Evolutionary conservation across 2,888 invertebrate genomes (phyloP), one percentile per base, ranked within the genome.

Genomic region (Priocnemis perturbator): DNA sequence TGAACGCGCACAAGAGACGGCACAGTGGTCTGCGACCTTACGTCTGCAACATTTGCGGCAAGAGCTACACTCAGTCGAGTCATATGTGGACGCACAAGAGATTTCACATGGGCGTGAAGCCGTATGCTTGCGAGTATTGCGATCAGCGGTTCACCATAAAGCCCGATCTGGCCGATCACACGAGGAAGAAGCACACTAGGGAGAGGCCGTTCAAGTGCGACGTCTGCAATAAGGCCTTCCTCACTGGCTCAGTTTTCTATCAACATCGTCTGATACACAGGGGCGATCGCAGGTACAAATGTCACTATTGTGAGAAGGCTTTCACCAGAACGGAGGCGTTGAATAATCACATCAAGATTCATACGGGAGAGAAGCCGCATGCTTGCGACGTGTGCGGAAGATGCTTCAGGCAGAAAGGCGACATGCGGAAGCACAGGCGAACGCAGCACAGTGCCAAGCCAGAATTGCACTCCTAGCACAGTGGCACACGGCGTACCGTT

Each of bases 71-170:
- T 0, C 93, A 93, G 82, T 93, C 93, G 0, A 92, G 92, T 61
- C 93, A 93, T 82, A 89, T 93, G 78, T 93, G 93, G 92, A 93
- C 93, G 65, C 93, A 93, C 80, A 91, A 93, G 85, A 89, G 93
- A 73, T 93, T 93, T 77, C 93, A 93, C 84, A 92, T 92, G 92
- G 93, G 92, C 4, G 92, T 93, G 0, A 93, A 93, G 78, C 93
- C 93, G 0, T 93, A 93, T 79, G 92, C 91, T 4, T 93, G 93
- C 73, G 91, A 91, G 69, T 92, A 92, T 2, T 93, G 93, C 76
- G 91, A 91, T 62, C 91, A 93, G 0, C 90, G 91, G 73, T 93
- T 93, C 73, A 93, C 93, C 1, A 93, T 93, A 50, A 90, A 93
- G 23, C 93, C 93, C 0, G 93, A 93, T 82, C 85, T 93, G 21